Percentiles rank a stretch among this genome's conserved stretches.
These are phyloP conservation scores for Arremon brunneinucha DNA, from an alignment of 2,797 vertebrate genomes.

Conservation along the genomic window DNA sequence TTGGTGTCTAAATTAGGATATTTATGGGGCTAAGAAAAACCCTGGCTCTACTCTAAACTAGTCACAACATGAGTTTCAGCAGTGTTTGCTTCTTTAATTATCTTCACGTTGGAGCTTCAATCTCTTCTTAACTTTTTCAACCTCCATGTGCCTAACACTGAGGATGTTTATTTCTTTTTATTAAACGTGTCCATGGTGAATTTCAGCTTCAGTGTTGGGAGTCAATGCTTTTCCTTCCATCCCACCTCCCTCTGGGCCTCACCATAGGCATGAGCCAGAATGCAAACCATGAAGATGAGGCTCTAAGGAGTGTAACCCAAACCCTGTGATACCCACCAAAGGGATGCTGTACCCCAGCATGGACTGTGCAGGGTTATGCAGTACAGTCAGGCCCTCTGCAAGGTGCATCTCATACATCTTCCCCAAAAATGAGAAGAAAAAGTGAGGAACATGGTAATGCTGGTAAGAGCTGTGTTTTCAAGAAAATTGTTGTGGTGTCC, in stretches of 20 bases:
- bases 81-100: neutral
- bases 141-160: neutral
- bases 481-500: rapidly evolving
- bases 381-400: neutral
- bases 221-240: neutral
- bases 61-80: neutral
- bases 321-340: neutral
- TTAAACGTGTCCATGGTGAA: rapidly evolving
- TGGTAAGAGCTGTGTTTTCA: neutral
- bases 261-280: neutral
- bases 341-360: neutral
- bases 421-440: neutral
- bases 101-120: neutral
- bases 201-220: neutral
- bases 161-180: neutral
- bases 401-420: neutral
- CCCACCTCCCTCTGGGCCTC: neutral
- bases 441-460: neutral
- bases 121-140: neutral
- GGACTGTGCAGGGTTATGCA: neutral
- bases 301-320: neutral
- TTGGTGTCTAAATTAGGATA: neutral
- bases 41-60: neutral
- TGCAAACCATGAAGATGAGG: neutral
- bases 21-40: neutral